These are phyloP conservation scores for Chrysogorgia sp. DNA, from an alignment of 92 coral and sea anemone genomes.

Conservation along the genomic window DNA sequence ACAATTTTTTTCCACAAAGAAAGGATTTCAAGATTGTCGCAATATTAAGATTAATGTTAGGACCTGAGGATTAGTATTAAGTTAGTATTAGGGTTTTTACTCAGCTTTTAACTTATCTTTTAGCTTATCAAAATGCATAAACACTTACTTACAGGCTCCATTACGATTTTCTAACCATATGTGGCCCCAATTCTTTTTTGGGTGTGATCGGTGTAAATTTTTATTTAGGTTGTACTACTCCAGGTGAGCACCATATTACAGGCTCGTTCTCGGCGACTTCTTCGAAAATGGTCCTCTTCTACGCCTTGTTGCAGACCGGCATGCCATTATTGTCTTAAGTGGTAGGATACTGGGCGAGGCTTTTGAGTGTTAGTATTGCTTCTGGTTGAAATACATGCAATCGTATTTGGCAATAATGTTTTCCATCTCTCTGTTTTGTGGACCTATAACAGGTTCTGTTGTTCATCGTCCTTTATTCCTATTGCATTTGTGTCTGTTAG, in stretches of 20 bases:
- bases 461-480: slow-evolving; percentile 2
- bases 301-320: slow-evolving; percentile 50
- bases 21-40: too few species aligned
- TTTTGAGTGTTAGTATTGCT: slow-evolving; percentile 58
- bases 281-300: slow-evolving; percentile 49
- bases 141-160: too few species aligned
- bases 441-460: neutral
- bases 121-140: too few species aligned
- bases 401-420: slow-evolving; percentile 32
- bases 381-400: slow-evolving; percentile 42
- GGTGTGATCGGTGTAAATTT: slow-evolving; percentile 18
- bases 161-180: slow-evolving; percentile 50
- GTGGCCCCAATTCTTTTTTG: slow-evolving; percentile 43
- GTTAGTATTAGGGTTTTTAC: too few species aligned
- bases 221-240: slow-evolving; percentile 63
- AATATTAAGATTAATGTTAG: too few species aligned
- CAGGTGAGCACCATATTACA: slow-evolving; percentile 58
- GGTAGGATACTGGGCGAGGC: slow-evolving; percentile 63
- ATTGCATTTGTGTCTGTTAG: slow-evolving; percentile 29
- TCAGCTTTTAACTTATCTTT: too few species aligned
- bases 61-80: too few species aligned
- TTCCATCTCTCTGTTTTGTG: slow-evolving; percentile 10
- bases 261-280: slow-evolving; percentile 51
- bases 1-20: too few species aligned
- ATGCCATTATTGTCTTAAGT: slow-evolving; percentile 61